phyloP scores from a whole-genome alignment of 2,113 vertebrate genomes.

The Sarotherodon lohbergeri region DNA sequence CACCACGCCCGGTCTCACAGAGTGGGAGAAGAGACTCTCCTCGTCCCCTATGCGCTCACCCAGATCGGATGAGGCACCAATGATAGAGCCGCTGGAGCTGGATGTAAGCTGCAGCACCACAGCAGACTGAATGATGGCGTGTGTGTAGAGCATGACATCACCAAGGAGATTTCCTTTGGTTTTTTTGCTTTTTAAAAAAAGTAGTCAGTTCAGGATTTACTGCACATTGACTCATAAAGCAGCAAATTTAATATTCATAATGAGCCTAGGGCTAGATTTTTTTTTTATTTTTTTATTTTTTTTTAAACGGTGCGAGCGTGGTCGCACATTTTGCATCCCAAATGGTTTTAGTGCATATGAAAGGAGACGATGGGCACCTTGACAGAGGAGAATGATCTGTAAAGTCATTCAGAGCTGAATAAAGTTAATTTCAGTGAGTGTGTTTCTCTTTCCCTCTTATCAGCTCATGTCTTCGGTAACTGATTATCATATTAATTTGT shows the following conservation, averaged over 20 bases:
- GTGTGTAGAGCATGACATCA: slow-evolving; percentile 28
- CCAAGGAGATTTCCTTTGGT: neutral
- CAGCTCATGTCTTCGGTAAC: neutral
- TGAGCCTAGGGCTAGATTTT: neutral
- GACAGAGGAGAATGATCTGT: neutral
- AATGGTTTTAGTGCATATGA: neutral
- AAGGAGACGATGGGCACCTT: neutral
- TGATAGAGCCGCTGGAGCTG: slow-evolving; percentile 88
- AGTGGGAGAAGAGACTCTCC: slow-evolving; percentile 92
- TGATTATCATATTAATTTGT: slow-evolving; percentile 4
- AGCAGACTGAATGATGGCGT: slow-evolving; percentile 6
- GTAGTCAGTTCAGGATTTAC: neutral
- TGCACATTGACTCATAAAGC: neutral
- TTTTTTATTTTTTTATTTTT: neutral
- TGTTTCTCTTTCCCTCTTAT: neutral
- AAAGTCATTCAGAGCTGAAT: neutral
- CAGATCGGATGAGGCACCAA: slow-evolving; percentile 81
- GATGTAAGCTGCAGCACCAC: slow-evolving; percentile 77
- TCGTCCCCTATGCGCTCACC: slow-evolving; percentile 80
- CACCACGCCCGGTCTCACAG: slow-evolving; percentile 72
- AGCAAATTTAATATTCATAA: neutral
- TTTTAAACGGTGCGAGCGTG: rapidly evolving
- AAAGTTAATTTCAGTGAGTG: neutral
- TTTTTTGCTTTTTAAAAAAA: neutral
- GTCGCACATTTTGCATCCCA: neutral